Conservation (phyloP, 2,113 vertebrate genomes). For the Myxocyprinus asiaticus region DNA sequence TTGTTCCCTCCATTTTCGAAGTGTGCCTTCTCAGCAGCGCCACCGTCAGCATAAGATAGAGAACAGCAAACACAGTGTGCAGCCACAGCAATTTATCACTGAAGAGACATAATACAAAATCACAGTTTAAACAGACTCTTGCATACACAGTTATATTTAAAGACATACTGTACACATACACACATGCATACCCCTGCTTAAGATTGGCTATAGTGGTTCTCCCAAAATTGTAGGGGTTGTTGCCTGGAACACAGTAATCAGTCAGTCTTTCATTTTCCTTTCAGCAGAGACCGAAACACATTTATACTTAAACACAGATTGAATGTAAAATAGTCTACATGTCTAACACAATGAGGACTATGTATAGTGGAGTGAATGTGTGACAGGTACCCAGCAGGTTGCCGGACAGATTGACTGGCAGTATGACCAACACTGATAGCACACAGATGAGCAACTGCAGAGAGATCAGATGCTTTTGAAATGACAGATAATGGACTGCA, state of each 20-base stretch:
- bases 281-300: too few species aligned
- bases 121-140: background rate
- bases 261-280: too few species aligned
- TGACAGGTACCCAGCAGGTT: slow-evolving; percentile 81
- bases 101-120: slow-evolving; percentile 25
- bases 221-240: slow-evolving; percentile 84
- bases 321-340: too few species aligned
- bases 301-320: too few species aligned
- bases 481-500: slow-evolving; percentile 91
- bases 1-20: slow-evolving; percentile 80
- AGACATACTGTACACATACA: background rate
- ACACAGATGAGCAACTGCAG: slow-evolving; percentile 79
- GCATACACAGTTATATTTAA: background rate
- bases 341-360: too few species aligned
- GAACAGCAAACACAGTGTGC: slow-evolving; percentile 85
- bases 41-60: slow-evolving; percentile 87
- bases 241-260: slow-evolving; percentile 67
- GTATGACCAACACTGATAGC: slow-evolving; percentile 83
- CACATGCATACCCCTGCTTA: slow-evolving; percentile 70
- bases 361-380: background rate
- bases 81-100: slow-evolving; percentile 91
- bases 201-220: slow-evolving; percentile 95
- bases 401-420: slow-evolving; percentile 90
- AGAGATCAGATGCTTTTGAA: slow-evolving; percentile 89
- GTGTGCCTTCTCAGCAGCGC: slow-evolving; percentile 83